These are phyloP conservation scores for Ophiothrix spiculata DNA, from an alignment of 35 echinoderm and acorn worm genomes.

Conservation along the genomic window DNA sequence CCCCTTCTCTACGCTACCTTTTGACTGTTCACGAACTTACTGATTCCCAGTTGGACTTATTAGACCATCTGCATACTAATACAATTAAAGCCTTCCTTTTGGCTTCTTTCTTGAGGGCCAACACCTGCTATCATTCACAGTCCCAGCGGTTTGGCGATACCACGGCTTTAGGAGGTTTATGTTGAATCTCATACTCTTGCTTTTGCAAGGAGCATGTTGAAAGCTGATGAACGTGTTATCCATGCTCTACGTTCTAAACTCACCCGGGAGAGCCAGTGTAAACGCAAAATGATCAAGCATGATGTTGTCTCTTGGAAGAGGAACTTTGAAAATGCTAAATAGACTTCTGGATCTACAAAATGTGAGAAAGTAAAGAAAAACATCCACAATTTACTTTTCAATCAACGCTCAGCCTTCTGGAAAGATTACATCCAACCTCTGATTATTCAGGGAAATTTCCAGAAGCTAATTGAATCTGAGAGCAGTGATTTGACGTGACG, in stretches of 20 bases:
- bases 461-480: too few relatives aligned
- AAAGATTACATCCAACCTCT: too few relatives aligned
- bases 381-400: too few relatives aligned
- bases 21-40: constrained; percentile 38
- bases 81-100: constrained; percentile 25
- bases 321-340: too few relatives aligned
- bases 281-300: not conserved
- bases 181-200: not conserved
- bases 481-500: too few relatives aligned
- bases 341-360: too few relatives aligned
- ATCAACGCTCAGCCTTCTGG: too few relatives aligned
- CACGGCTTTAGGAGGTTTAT: not conserved
- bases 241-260: not conserved
- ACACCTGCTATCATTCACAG: constrained; percentile 21
- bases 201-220: not conserved
- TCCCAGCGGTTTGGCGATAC: not conserved
- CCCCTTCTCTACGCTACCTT: constrained; percentile 33
- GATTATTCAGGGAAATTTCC: too few relatives aligned
- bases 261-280: not conserved
- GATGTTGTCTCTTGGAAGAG: too few relatives aligned
- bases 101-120: constrained; percentile 3
- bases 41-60: not conserved
- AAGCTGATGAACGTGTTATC: not conserved
- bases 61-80: not conserved
- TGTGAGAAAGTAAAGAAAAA: too few relatives aligned